phyloP scores from a whole-genome alignment of 2,888 invertebrate genomes.

The Meandrusa payeni region DNA sequence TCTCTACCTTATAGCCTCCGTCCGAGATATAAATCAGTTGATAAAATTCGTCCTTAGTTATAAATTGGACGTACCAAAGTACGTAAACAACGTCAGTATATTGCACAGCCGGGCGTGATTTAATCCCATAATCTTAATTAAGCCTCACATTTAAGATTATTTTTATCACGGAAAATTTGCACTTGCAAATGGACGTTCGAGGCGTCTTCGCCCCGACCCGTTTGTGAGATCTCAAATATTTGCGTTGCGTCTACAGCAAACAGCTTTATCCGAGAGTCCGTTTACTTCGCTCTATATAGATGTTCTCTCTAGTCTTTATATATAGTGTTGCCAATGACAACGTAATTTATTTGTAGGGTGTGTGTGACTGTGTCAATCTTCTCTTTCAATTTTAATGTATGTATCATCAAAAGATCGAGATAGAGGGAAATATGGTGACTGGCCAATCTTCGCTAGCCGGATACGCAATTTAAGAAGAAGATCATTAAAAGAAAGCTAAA shows the following conservation, averaged over 20 bases:
- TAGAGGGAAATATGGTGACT: too few relatives aligned
- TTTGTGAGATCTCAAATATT: conserved; percentile 73
- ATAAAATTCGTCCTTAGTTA: conserved; percentile 19
- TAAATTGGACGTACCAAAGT: conserved; percentile 9
- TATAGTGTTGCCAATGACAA: conserved; percentile 19
- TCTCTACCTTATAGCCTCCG: conserved; percentile 9
- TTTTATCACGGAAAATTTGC: conserved; percentile 77
- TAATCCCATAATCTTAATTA: conserved; percentile 64
- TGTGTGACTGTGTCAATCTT: too few relatives aligned
- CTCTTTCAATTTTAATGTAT: neutral
- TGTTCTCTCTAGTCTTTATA: conserved; percentile 29
- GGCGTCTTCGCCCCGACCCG: conserved; percentile 65
- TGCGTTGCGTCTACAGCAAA: conserved; percentile 55
- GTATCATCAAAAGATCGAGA: too few relatives aligned
- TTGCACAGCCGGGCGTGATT: conserved; percentile 36
- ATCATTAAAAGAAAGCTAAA: too few relatives aligned
- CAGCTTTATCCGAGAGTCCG: conserved; percentile 67
- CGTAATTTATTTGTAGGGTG: conserved; percentile 2
- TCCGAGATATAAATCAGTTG: conserved; percentile 16
- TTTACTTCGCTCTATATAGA: conserved; percentile 58
- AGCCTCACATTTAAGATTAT: conserved; percentile 57
- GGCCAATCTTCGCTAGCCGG: too few relatives aligned
- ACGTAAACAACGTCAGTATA: conserved; percentile 37
- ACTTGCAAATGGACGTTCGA: conserved; percentile 67
- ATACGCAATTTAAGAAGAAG: too few relatives aligned